phyloP scores from a whole-genome alignment of 2,888 invertebrate species.

The Aelia acuminata region DNA sequence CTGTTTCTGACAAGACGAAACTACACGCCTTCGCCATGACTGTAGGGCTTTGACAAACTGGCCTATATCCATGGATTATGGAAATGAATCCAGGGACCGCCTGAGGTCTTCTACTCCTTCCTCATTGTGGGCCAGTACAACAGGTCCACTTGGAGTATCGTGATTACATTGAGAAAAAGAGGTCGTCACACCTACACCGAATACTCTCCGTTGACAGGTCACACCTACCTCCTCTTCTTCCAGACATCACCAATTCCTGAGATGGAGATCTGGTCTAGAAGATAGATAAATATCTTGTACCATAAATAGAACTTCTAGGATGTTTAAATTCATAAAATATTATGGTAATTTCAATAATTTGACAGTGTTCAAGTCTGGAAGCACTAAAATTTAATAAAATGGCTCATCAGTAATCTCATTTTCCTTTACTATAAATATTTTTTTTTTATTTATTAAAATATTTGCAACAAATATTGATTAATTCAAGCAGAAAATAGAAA shows the following conservation, averaged over 20 bases:
- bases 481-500: no score
- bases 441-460: no score
- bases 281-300: no score
- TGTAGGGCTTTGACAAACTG: constrained; percentile 6
- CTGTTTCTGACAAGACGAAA: not conserved
- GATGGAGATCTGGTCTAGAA: no score
- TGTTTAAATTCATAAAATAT: no score
- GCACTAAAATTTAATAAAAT: no score
- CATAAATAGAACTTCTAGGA: no score
- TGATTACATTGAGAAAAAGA: not conserved
- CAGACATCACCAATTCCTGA: not conserved
- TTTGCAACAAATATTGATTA: no score
- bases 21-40: not conserved
- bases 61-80: constrained; percentile 27
- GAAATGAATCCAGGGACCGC: not conserved
- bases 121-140: not conserved
- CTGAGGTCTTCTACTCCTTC: not conserved
- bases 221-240: constrained; percentile 1
- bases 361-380: no score
- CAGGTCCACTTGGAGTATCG: constrained; percentile 24
- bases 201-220: not conserved
- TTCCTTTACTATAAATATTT: no score
- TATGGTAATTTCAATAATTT: no score
- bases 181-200: not conserved
- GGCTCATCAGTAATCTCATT: no score